These are phyloP conservation scores for Neosalanx taihuensis DNA, from an alignment of 2,797 vertebrate species.

Conservation along the genomic window DNA sequence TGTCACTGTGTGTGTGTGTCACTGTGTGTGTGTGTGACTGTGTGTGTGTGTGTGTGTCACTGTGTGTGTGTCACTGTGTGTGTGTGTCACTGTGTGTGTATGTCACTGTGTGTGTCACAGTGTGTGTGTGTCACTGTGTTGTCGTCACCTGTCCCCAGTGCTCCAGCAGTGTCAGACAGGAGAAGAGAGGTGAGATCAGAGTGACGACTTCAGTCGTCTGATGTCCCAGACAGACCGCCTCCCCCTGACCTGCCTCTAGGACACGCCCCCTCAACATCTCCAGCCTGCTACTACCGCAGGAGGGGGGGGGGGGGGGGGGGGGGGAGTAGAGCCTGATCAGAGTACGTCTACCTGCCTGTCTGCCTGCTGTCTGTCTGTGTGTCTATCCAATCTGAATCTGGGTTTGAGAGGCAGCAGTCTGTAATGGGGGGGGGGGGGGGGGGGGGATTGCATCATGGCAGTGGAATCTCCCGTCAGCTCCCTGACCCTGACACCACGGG, in stretches of 20 bases:
- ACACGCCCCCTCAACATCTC: slow-evolving; percentile 65
- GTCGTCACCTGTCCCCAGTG: slow-evolving; percentile 37
- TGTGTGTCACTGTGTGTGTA: not conserved
- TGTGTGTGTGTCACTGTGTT: slow-evolving; percentile 7
- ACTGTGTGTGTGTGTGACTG: not conserved
- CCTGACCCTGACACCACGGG: too few relatives aligned
- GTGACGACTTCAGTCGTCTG: slow-evolving; percentile 52
- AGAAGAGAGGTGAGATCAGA: slow-evolving; percentile 66
- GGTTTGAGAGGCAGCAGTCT: too few relatives aligned
- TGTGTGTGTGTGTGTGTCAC: not conserved
- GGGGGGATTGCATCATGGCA: not conserved
- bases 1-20: not conserved
- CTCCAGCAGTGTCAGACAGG: slow-evolving; percentile 56
- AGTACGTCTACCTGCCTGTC: too few relatives aligned
- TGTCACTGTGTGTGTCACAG: not conserved
- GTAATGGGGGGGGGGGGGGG: too few relatives aligned
- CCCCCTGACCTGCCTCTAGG: slow-evolving; percentile 63
- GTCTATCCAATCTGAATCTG: too few relatives aligned
- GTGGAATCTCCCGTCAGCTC: too few relatives aligned
- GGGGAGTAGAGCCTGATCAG: too few relatives aligned
- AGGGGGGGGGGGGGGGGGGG: too few relatives aligned
- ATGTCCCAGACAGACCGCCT: slow-evolving; percentile 59
- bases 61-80: slow-evolving; percentile 1
- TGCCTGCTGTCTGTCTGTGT: too few relatives aligned
- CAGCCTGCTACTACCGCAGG: slow-evolving; percentile 63